Evolutionary conservation across 2,113 vertebrate species (phyloP).

Genomic region (Sinocyclocheilus maitianheensis): DNA sequence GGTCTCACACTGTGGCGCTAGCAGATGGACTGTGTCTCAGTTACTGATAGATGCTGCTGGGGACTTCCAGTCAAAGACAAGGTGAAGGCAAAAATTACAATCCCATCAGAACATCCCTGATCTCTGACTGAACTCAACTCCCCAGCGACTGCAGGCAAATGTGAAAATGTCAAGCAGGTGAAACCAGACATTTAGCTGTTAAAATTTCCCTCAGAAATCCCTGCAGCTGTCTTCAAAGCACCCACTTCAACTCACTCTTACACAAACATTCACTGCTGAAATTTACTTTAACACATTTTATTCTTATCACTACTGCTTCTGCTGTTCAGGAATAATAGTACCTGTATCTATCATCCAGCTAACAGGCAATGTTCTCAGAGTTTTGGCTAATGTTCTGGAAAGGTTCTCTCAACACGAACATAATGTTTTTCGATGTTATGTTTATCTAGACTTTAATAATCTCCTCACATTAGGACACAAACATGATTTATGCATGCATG

Average conservation of each 20-base stretch:
- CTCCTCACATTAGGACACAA: neutral
- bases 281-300: neutral
- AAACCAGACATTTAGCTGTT: constrained; percentile 34
- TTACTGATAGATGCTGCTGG: neutral
- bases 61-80: neutral
- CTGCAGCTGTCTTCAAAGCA: constrained; percentile 30
- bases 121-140: constrained; percentile 20
- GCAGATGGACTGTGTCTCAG: constrained; percentile 16
- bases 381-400: neutral
- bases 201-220: constrained; percentile 35
- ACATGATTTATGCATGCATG: neutral
- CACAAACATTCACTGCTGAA: neutral
- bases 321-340: neutral
- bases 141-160: neutral
- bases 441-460: neutral
- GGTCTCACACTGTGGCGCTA: neutral
- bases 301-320: neutral
- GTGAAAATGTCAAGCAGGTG: neutral
- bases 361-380: neutral
- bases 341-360: neutral
- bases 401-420: neutral
- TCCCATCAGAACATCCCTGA: constrained; percentile 15
- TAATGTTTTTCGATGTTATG: neutral
- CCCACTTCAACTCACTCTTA: neutral
- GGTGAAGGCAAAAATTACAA: neutral